Evolutionary conservation across 2,113 vertebrate genomes (phyloP).

Genomic region (Isichthys henryi): DNA sequence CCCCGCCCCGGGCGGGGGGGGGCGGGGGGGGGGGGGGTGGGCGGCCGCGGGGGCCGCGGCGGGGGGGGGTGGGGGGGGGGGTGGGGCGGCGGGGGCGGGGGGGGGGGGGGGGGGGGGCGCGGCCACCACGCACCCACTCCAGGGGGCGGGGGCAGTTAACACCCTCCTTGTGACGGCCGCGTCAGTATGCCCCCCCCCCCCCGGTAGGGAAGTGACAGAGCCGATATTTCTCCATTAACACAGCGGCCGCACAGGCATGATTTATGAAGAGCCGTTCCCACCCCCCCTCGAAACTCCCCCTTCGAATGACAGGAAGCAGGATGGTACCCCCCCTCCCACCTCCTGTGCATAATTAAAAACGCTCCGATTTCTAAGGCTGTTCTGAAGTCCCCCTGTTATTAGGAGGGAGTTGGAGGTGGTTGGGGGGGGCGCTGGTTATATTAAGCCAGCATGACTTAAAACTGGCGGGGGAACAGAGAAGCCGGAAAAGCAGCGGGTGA

Average conservation of each 20-base stretch:
- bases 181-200: neutral
- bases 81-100: too few relatives aligned
- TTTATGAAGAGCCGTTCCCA: neutral
- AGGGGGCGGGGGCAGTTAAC: too few relatives aligned
- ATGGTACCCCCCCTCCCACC: neutral
- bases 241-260: neutral
- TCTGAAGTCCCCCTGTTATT: slow-evolving; percentile 21
- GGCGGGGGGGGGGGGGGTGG: too few relatives aligned
- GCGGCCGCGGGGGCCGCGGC: too few relatives aligned
- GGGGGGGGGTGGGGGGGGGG: too few relatives aligned
- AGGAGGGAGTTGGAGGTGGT: neutral
- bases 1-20: too few relatives aligned
- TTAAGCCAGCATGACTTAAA: slow-evolving; percentile 22
- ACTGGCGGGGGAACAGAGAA: neutral
- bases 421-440: slow-evolving; percentile 1
- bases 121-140: too few relatives aligned
- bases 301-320: neutral
- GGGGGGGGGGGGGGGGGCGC: too few relatives aligned
- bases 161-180: too few relatives aligned
- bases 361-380: slow-evolving; percentile 14
- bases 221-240: neutral
- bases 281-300: neutral
- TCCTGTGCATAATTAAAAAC: slow-evolving; percentile 26
- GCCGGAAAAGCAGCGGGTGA: slow-evolving; percentile 3
- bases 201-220: neutral